Conservation (phyloP, 2,888 invertebrate species). For the Venusia cambrica region DNA sequence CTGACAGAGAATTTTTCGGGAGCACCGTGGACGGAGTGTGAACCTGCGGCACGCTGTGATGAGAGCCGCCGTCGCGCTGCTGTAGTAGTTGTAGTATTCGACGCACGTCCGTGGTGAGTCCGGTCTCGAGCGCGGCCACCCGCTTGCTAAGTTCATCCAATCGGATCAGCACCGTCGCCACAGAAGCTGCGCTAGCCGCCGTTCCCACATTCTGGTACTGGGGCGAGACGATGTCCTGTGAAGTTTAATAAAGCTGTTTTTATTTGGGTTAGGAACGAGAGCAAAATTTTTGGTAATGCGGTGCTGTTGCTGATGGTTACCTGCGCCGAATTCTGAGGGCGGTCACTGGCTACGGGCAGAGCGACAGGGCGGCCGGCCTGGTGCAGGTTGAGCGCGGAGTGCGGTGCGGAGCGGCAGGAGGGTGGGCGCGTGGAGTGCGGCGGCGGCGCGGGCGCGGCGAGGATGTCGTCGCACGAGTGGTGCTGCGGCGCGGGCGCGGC, state of each 20-base stretch:
- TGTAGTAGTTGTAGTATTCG: constrained; percentile 85
- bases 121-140: constrained; percentile 86
- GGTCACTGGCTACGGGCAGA: constrained; percentile 54
- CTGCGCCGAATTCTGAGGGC: constrained; percentile 44
- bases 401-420: constrained; percentile 71
- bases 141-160: constrained; percentile 86
- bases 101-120: constrained; percentile 87
- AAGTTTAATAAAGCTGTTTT: too few species aligned
- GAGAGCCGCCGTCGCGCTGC: constrained; percentile 54
- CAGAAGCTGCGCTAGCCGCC: constrained; percentile 59
- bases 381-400: constrained; percentile 71
- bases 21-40: constrained; percentile 65
- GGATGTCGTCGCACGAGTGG: constrained; percentile 73
- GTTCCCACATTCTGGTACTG: constrained; percentile 73
- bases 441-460: constrained; percentile 55
- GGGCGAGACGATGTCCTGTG: constrained; percentile 67
- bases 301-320: constrained; percentile 11
- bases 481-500: constrained; percentile 56
- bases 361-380: constrained; percentile 68
- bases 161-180: constrained; percentile 82
- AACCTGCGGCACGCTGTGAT: constrained; percentile 53
- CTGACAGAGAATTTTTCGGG: constrained; percentile 66
- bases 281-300: too few species aligned
- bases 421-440: constrained; percentile 56
- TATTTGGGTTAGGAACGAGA: too few species aligned